These are phyloP conservation scores for Miichthys miiuy DNA, from an alignment of 2,797 vertebrate genomes.

Conservation along the genomic window DNA sequence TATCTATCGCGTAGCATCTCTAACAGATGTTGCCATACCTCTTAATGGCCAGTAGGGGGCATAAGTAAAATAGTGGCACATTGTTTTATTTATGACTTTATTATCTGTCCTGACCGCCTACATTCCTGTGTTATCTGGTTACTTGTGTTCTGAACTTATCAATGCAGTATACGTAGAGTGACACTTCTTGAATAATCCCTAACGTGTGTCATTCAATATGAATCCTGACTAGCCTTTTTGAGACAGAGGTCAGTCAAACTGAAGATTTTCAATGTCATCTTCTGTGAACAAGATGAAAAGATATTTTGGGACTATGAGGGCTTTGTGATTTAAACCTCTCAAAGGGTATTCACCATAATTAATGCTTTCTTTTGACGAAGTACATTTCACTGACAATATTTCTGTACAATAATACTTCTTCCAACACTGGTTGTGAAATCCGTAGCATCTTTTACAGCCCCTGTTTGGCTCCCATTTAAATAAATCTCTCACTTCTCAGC, in stretches of 20 bases:
- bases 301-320: too few species aligned
- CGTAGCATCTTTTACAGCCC: not conserved
- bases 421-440: not conserved
- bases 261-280: not conserved
- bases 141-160: too few species aligned
- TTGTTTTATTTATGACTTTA: not conserved
- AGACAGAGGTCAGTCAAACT: not conserved
- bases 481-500: not conserved
- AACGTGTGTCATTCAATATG: not conserved
- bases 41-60: not conserved
- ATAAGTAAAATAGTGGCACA: not conserved
- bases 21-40: not conserved
- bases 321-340: too few species aligned
- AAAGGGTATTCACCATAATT: too few species aligned
- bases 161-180: too few species aligned
- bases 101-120: not conserved
- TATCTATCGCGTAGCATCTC: not conserved
- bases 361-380: not conserved
- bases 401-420: not conserved
- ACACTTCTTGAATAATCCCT: not conserved
- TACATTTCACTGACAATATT: not conserved
- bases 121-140: too few species aligned
- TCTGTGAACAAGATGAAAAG: not conserved
- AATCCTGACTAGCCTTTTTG: not conserved
- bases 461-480: too few species aligned